Evolutionary conservation across 2,113 vertebrate species (phyloP), one percentile per base, ranked within the genome.

Genomic region (Chelonoidis abingdonii): DNA sequence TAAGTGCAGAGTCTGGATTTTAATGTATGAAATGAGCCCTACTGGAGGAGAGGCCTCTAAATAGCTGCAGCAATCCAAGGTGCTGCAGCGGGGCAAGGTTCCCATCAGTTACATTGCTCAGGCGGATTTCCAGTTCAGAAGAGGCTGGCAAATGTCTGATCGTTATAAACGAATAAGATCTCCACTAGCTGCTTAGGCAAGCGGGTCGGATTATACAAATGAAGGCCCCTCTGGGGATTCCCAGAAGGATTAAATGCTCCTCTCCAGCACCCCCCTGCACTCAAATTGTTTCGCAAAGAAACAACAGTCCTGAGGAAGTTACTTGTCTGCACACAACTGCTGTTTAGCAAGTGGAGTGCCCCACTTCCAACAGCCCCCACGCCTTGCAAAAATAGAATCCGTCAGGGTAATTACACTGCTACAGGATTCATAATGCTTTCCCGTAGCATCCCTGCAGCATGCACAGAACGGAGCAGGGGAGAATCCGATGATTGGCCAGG

Each of bases 51-150:
- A 53, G 0, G 3, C 2, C 59, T 2, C 1, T 5, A 7, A 27
- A 11, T 16, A 56, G 9, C 0, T 0, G 19, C 1, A 2, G 2
- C 1, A 2, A 5, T 0, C 0, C 19, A 1, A 78, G 82, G 0
- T 2, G 56, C 80, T 0, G 1, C 76, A 49, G 83, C 29, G 89
- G 88, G 65, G 5, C 87, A 5, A 0, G 4, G 2, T 27, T 47
- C 44, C 24, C 79, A 1, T 19, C 52, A 0, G 0, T 88, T 79
- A 2, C 5, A 14, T 2, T 78, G 1, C 41, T 2, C 7, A 38
- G 3, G 29, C 7, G 59, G 59, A 16, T 6, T 47, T 35, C 89
- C 79, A 44, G 0, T 49, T 22, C 1, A 19, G 85, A 65, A 65
- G 13, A 0, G 3, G 7, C 0, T 8, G 69, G n/a, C 56, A 44